Evolutionary conservation across 2,797 vertebrate genomes (phyloP), one percentile per base, ranked within the genome.

Genomic region (Poeciliopsis infans): DNA sequence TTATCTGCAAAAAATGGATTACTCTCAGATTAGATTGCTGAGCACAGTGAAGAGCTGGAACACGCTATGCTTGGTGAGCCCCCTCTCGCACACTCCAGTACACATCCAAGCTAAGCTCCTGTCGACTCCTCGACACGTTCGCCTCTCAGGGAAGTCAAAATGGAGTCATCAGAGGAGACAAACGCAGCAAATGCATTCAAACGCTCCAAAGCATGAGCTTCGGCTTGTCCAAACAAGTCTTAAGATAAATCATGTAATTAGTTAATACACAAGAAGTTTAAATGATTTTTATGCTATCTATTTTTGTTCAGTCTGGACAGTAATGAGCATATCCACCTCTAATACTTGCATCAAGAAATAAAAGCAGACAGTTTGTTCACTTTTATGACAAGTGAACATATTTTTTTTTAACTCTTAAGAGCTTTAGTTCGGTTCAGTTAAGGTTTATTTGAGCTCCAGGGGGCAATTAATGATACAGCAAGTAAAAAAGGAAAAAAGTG

Each of bases 1-100:
- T 95, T 95, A 95, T 93, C 90, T 93, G 88, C 74, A 85, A 94
- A 93, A 94, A 94, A 95, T 95, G 92, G 95, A 96, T 96, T 94
- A 94, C 94, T 89, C 90, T 93, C 85, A 94, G 95, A 96, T 96
- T 94, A 95, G 93, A 94, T 91, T 92, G 90, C 87, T 89, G 92
- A 91, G 92, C 85, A 81, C 90, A 84, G 90, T 81, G 88, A 88
- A 89, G 93, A 84, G 83, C 85, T 81, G 78, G 66, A 80, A 86
- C 89, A 72, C 68, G 57, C 82, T 78, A 83, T 74, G 84, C 89
- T 90, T 85, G 83, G 81, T 87, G 91, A 85, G 75, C 85, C 76
- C 81, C 66, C 76, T 28, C 86, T 11, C 81, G 39, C 81, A 68
- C 84, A 55, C 74, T 75, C 81, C 66, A 53, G 55, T 74, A 81